phyloP scores from a whole-genome alignment of 1,140 invertebrate species.

The Arctopsyche grandis region DNA sequence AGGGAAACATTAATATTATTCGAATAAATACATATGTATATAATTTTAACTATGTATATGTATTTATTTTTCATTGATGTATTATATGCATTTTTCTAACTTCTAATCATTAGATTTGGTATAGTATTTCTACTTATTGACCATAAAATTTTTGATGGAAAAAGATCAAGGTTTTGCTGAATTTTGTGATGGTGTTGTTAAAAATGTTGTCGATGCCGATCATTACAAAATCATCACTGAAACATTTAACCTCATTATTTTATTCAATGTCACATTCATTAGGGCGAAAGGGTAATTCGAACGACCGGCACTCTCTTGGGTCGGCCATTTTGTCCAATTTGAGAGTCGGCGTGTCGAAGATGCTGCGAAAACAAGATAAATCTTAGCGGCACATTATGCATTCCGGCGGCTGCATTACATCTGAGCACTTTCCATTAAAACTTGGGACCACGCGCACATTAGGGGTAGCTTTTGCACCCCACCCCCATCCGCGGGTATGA shows the following conservation, averaged over 20 bases:
- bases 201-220: neutral
- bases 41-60: neutral
- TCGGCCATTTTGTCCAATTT: constrained; percentile 5
- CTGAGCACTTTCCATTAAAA: constrained; percentile 43
- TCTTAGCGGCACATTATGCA: constrained; percentile 33
- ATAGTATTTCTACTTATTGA: too few species aligned
- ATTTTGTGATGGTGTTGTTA: too few species aligned
- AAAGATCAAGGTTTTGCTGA: too few species aligned
- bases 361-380: constrained; percentile 36
- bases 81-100: too few species aligned
- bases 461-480: constrained; percentile 19
- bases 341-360: neutral
- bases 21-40: neutral
- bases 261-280: too few species aligned
- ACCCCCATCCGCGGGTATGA: constrained; percentile 1
- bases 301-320: too few species aligned
- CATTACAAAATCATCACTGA: neutral
- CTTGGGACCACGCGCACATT: constrained; percentile 35
- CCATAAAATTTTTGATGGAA: too few species aligned
- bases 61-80: neutral
- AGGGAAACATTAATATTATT: too few species aligned
- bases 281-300: neutral
- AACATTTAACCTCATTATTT: neutral
- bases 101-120: too few species aligned
- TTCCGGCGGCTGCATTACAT: constrained; percentile 42